Percentiles rank a stretch among this genome's conserved stretches.
phyloP scores from a whole-genome alignment of 2,797 vertebrate species.

The Pangasius macronema region DNA sequence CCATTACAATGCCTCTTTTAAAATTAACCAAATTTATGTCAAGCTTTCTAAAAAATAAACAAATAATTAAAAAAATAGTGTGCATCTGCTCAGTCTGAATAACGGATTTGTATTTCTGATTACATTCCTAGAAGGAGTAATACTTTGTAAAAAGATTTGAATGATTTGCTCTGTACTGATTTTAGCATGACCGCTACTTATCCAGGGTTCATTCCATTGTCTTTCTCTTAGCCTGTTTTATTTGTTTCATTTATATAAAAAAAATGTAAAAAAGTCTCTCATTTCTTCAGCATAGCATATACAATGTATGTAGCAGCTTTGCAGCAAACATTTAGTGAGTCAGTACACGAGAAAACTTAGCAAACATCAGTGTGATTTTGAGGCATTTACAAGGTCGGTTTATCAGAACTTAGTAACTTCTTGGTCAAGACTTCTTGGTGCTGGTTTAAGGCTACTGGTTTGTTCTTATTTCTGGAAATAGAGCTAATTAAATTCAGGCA shows the following conservation, averaged over 20 bases:
- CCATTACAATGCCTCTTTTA: neutral
- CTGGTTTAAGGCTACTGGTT: neutral
- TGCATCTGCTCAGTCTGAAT: neutral
- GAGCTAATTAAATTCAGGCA: no score
- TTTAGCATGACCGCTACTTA: neutral
- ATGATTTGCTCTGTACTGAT: neutral
- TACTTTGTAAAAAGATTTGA: neutral
- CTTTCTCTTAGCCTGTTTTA: neutral
- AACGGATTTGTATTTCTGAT: neutral
- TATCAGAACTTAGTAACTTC: neutral
- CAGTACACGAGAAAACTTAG: no score
- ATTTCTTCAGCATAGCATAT: no score
- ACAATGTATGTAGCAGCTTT: no score
- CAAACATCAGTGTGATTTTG: no score
- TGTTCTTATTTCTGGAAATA: no score
- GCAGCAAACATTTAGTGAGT: no score
- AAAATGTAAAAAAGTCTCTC: neutral
- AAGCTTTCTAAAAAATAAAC: neutral
- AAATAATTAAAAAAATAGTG: no score
- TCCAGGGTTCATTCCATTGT: neutral
- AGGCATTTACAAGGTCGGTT: neutral
- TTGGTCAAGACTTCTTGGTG: no score
- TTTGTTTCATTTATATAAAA: neutral
- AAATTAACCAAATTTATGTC: neutral
- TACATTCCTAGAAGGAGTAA: neutral